Percentiles rank a stretch among this genome's conserved stretches.
Evolutionary conservation across 1,140 invertebrate species (phyloP).

Genomic region (Trinorchestia longiramus): DNA sequence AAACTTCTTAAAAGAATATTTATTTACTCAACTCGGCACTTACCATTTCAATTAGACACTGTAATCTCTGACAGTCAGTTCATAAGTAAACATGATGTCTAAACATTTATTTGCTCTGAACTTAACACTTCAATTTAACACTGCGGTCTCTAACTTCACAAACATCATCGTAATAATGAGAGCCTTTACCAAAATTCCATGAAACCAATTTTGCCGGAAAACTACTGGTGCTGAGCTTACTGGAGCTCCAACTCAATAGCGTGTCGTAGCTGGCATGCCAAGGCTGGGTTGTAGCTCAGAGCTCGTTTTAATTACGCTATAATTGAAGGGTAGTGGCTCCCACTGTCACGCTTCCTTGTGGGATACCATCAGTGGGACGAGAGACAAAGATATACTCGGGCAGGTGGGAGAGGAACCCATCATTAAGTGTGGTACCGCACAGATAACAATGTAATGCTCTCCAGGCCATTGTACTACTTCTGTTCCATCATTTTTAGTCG

Average conservation of each 20-base stretch:
- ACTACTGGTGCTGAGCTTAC: neutral
- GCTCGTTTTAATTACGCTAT: conserved; percentile 51
- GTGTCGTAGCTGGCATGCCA: neutral
- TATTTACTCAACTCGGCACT: no score
- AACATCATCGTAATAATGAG: neutral
- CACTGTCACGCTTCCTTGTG: conserved; percentile 46
- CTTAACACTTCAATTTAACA: neutral
- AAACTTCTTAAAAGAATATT: no score
- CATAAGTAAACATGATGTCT: no score
- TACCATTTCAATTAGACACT: no score
- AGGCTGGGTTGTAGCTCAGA: neutral
- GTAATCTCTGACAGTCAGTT: no score
- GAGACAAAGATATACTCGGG: conserved; percentile 40
- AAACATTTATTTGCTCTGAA: no score
- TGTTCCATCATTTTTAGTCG: neutral
- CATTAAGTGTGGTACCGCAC: conserved; percentile 17
- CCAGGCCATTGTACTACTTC: neutral
- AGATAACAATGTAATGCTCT: neutral
- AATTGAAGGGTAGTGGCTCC: conserved; percentile 52
- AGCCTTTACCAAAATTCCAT: neutral
- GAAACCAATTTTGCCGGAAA: neutral
- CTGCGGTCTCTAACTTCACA: neutral
- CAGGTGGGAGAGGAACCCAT: neutral
- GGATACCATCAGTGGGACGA: conserved; percentile 51
- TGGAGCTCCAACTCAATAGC: neutral